Evolutionary conservation across 2,797 vertebrate genomes (phyloP).

Genomic region (Manis pentadactyla): DNA sequence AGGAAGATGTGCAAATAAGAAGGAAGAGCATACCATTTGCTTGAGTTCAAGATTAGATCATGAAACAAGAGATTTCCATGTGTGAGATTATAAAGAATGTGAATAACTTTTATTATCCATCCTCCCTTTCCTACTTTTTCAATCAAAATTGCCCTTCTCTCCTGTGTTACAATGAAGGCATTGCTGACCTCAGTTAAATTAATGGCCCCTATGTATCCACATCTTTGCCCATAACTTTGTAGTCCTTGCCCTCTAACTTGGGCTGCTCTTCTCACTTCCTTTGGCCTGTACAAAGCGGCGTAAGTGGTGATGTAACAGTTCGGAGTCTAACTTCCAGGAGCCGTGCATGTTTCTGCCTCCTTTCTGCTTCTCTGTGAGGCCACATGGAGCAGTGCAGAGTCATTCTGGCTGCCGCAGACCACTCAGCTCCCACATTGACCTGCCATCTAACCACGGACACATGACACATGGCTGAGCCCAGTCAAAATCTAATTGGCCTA

Average conservation of each 20-base stretch:
- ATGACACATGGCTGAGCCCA: background rate
- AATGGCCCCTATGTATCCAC: background rate
- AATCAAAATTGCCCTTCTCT: background rate
- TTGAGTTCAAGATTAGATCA: background rate
- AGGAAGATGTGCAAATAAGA: background rate
- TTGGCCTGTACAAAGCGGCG: background rate
- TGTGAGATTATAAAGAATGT: background rate
- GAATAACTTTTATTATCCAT: background rate
- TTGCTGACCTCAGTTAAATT: background rate
- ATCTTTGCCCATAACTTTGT: background rate
- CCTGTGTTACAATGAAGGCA: background rate
- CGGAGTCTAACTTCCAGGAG: background rate
- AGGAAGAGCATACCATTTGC: background rate
- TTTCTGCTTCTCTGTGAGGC: background rate
- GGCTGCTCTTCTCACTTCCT: background rate
- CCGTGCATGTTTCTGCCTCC: background rate
- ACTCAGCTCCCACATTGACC: background rate
- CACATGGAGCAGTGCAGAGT: background rate
- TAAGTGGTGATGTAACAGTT: background rate
- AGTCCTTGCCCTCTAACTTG: background rate
- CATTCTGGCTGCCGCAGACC: background rate
- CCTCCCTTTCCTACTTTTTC: background rate
- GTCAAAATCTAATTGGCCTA: background rate
- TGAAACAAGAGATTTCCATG: background rate
- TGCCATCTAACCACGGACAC: background rate